These are phyloP conservation scores for Spheniscus mendiculus DNA, from an alignment of 2,113 vertebrate species.

Conservation along the genomic window DNA sequence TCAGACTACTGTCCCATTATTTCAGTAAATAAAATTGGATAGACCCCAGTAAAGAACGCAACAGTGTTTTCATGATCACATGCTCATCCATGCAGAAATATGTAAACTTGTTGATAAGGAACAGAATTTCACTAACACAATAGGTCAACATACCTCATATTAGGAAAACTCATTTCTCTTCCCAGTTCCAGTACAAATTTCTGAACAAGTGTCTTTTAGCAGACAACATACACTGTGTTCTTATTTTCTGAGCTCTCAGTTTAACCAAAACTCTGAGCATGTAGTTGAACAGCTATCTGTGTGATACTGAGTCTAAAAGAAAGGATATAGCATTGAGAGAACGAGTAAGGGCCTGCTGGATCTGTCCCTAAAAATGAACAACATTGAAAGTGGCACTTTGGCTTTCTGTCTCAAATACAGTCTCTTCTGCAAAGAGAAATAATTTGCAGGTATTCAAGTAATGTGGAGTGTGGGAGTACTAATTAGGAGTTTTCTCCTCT, in stretches of 20 bases:
- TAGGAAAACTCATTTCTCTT: neutral
- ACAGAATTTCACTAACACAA: neutral
- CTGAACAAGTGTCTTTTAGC: neutral
- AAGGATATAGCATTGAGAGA: neutral
- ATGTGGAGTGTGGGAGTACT: rapidly evolving
- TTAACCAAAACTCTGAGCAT: neutral
- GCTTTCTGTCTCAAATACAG: neutral
- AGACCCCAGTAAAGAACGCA: neutral
- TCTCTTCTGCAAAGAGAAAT: neutral
- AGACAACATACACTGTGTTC: neutral
- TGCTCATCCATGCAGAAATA: neutral
- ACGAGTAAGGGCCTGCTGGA: neutral
- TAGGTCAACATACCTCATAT: neutral
- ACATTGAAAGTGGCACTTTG: neutral
- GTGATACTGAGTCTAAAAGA: neutral
- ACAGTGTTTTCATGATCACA: neutral
- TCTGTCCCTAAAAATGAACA: neutral
- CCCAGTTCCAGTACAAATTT: neutral
- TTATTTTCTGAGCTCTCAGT: neutral
- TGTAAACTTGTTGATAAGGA: neutral
- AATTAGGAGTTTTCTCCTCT: neutral
- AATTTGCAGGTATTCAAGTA: neutral
- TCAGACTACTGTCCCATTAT: neutral
- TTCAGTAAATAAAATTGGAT: neutral
- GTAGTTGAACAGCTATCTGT: neutral